A percentile compares a stretch with the other conserved stretches of the same genome.
These are phyloP conservation scores for Tauraco hartlaubi DNA, from an alignment of 2,797 vertebrate genomes.

Conservation along the genomic window DNA sequence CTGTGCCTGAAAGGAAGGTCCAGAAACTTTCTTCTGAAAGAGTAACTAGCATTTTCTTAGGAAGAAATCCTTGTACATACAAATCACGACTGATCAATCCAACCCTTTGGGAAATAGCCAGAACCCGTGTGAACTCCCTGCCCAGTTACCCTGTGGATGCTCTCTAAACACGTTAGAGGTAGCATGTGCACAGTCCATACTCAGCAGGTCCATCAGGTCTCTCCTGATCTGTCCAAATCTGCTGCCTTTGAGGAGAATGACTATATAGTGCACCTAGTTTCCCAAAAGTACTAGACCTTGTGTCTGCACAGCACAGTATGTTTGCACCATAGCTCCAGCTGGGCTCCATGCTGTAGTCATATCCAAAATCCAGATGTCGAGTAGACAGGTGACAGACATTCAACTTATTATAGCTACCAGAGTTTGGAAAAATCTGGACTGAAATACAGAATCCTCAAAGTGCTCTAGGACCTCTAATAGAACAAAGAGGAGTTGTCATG, in stretches of 20 bases:
- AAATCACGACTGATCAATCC: fast-evolving
- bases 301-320: neutral
- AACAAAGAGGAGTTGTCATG: neutral
- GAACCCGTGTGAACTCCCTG: neutral
- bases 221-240: neutral
- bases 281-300: neutral
- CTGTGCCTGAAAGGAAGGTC: neutral
- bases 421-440: neutral
- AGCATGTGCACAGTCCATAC: fast-evolving
- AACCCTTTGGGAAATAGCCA: neutral
- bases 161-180: neutral
- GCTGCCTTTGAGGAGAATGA: neutral
- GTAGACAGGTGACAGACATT: neutral
- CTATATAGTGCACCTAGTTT: neutral
- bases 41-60: neutral
- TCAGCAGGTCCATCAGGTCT: neutral
- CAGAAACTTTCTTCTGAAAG: neutral
- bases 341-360: neutral
- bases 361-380: neutral
- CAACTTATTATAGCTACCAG: neutral
- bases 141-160: neutral
- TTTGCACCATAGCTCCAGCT: neutral
- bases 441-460: neutral
- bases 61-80: neutral
- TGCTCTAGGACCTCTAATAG: neutral